Base-by-base conservation (phyloP, 1,140 invertebrate species). In the Micrasema longulum region DNA sequence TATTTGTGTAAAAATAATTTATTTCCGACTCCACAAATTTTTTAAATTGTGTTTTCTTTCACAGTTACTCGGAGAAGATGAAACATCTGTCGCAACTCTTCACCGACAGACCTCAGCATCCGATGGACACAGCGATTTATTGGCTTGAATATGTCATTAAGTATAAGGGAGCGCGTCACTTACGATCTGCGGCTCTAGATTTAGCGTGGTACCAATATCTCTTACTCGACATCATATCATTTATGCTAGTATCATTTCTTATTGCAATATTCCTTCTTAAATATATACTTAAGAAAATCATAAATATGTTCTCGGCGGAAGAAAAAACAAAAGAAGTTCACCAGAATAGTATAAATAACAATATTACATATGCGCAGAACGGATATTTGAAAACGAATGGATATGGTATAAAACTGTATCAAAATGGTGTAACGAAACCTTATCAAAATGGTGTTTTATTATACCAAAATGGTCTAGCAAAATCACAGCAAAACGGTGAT, bases 141-240 rank as follows among this genome's bases (percentile, higher is more conserved):
- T 88, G 87, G 87, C 82, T 85, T 18, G 87, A 88, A 71, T 88
- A 88, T 69, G 87, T 88, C 7, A 85, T 88, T 1, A 78, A 86
- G 11, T 83, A 89, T 72, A 83, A 84, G 45, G 89, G 88, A 36
- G 88, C 88, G 0, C 77, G 77, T 0, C 87, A 88, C 76, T 79
- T 89, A 74, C 78, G 81, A 50, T 85, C 86, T 1, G 81, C 85
- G 12, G 87, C 85, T 0, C 72, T 84, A 2, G 78, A 85, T 0
- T 80, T 89, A 65, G 79, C 81, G n/a, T 87, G 86, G 80, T 88
- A 86, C 77, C 82, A 88, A 74, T 88, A 88, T 76, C 82, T 86
- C 43, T 72, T 89, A 14, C 73, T 89, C 2, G 88, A 90, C 78
- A 87, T 89, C 2, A 80, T 86, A 67, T 74, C 36, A 16, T 72